Evolutionary conservation across 2,797 vertebrate genomes (phyloP).

Genomic region (Paedocypris micromegethes): DNA sequence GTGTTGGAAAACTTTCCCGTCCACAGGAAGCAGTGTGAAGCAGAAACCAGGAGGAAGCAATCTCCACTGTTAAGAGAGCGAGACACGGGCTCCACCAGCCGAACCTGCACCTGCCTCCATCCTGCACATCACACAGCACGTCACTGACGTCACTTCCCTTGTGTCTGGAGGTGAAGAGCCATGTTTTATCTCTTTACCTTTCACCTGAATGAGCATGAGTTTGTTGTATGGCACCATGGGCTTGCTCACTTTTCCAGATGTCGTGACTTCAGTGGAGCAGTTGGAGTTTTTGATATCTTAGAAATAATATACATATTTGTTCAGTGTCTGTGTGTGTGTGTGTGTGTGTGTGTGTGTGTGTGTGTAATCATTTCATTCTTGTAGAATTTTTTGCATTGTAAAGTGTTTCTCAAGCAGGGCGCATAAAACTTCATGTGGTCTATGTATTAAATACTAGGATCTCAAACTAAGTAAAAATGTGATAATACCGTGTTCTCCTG

Average conservation of each 20-base stretch:
- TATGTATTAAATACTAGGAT: too few species aligned
- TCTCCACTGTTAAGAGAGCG: slow-evolving; percentile 73
- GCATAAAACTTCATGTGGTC: too few species aligned
- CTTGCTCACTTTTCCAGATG: slow-evolving; percentile 38
- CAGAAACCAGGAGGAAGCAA: slow-evolving; percentile 72
- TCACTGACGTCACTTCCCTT: background rate
- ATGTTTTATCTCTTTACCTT: slow-evolving; percentile 58
- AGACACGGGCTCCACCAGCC: slow-evolving; percentile 66
- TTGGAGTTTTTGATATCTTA: slow-evolving; percentile 67
- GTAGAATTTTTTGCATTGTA: too few species aligned
- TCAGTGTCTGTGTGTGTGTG: background rate
- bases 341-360: too few species aligned
- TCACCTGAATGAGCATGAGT: slow-evolving; percentile 73
- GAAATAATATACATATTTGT: background rate
- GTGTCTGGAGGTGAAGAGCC: too few species aligned
- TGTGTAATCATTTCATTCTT: too few species aligned
- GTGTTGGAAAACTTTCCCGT: slow-evolving; percentile 68
- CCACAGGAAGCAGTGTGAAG: slow-evolving; percentile 69
- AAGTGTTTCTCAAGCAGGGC: too few species aligned
- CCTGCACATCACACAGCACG: slow-evolving; percentile 54
- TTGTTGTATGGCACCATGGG: slow-evolving; percentile 59
- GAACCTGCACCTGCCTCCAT: slow-evolving; percentile 67
- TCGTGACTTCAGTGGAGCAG: slow-evolving; percentile 38
- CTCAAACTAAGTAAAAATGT: too few species aligned
- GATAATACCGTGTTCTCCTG: too few species aligned